A percentile compares a stretch with the other conserved stretches of the same genome.
Evolutionary conservation across 2,888 invertebrate genomes (phyloP).

Genomic region (Drosophila limbata): DNA sequence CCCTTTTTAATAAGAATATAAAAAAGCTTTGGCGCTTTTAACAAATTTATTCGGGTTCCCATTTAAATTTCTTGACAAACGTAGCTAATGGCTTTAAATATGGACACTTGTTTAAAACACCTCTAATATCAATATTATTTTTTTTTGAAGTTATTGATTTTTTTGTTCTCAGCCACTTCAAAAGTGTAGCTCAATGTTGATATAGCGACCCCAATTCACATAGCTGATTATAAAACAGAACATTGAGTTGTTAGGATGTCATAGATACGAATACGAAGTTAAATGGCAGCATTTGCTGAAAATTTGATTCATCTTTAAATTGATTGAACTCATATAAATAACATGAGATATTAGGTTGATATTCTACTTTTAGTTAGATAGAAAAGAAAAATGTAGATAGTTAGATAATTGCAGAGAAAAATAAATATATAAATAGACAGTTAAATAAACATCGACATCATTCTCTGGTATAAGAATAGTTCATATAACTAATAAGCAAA

Average conservation of each 20-base stretch:
- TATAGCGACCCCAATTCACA: constrained; percentile 33
- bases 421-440: neutral
- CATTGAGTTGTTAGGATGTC: constrained; percentile 3
- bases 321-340: neutral
- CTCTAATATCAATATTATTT: neutral
- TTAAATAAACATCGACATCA: no score
- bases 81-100: neutral
- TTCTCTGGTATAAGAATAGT: neutral
- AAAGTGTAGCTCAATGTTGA: constrained; percentile 16
- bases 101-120: neutral
- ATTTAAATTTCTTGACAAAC: neutral
- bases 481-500: neutral
- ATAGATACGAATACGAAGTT: constrained; percentile 10
- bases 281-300: constrained; percentile 20
- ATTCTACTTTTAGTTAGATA: neutral
- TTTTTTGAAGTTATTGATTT: neutral
- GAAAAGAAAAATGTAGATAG: neutral
- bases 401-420: neutral
- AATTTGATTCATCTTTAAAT: constrained; percentile 4
- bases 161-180: neutral
- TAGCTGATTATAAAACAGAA: constrained; percentile 2
- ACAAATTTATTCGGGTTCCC: no score
- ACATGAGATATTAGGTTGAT: neutral
- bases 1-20: neutral
- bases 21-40: no score